Percentiles rank a stretch among this genome's conserved stretches.
phyloP scores from a whole-genome alignment of 2,888 invertebrate genomes.

The Reticulitermes lucifugus region DNA sequence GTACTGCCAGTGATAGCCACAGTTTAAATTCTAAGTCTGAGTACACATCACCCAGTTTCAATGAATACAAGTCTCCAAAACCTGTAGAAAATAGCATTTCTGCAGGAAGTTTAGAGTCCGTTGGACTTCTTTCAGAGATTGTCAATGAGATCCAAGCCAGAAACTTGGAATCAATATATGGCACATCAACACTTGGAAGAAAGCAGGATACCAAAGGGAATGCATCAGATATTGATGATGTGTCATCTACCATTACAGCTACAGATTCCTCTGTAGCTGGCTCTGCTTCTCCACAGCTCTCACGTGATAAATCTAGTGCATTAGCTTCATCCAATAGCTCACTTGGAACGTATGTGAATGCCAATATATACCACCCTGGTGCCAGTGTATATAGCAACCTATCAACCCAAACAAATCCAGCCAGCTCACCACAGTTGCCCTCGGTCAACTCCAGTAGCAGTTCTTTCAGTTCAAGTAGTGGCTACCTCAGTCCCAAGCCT shows the following conservation, averaged over 20 bases:
- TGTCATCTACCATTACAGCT: slow-evolving; percentile 38
- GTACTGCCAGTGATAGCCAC: background rate
- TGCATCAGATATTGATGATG: slow-evolving; percentile 61
- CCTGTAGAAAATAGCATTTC: slow-evolving; percentile 60
- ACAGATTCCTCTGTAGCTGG: slow-evolving; percentile 43
- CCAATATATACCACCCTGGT: slow-evolving; percentile 56
- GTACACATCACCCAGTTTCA: slow-evolving; percentile 66
- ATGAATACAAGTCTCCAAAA: slow-evolving; percentile 65
- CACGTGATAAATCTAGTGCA: slow-evolving; percentile 41
- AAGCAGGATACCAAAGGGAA: slow-evolving; percentile 69
- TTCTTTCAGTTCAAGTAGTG: slow-evolving; percentile 74
- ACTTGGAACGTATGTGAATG: slow-evolving; percentile 67
- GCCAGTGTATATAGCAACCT: slow-evolving; percentile 56
- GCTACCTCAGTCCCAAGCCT: slow-evolving; percentile 73
- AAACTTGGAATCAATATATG: slow-evolving; percentile 89
- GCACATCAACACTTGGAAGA: slow-evolving; percentile 77
- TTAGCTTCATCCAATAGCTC: slow-evolving; percentile 57
- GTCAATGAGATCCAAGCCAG: slow-evolving; percentile 88
- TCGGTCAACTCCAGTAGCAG: slow-evolving; percentile 69
- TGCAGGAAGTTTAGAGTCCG: slow-evolving; percentile 74
- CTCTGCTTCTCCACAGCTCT: slow-evolving; percentile 35
- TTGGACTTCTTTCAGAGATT: slow-evolving; percentile 87
- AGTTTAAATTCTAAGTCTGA: slow-evolving; percentile 58
- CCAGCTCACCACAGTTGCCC: slow-evolving; percentile 64
- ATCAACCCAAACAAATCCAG: slow-evolving; percentile 49